phyloP scores from a whole-genome alignment of 2,888 invertebrate genomes.

The Caenorhabditis doughertyi region DNA sequence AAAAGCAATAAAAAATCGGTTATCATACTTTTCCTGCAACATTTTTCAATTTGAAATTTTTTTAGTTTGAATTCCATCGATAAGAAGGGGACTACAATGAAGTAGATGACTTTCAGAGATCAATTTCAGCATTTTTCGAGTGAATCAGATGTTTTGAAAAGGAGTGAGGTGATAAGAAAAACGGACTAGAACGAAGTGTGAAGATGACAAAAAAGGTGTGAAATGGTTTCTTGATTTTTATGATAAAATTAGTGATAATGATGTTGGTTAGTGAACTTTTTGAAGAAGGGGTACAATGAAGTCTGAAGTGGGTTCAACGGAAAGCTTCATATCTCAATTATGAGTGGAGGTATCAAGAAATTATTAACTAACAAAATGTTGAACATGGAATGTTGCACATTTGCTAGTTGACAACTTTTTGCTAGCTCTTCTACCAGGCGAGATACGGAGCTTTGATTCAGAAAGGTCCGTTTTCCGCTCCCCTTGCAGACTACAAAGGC shows the following conservation, averaged over 20 bases:
- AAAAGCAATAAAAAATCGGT: constrained; percentile 39
- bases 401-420: too few species aligned
- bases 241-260: neutral
- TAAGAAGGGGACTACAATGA: constrained; percentile 32
- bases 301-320: neutral
- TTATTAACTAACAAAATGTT: too few species aligned
- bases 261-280: neutral
- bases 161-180: neutral
- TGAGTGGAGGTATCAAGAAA: too few species aligned
- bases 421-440: too few species aligned
- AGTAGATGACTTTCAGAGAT: constrained; percentile 5
- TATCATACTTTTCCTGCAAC: constrained; percentile 32
- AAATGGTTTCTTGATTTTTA: constrained; percentile 26
- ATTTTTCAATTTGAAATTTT: neutral
- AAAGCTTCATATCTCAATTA: too few species aligned
- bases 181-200: constrained; percentile 6
- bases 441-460: too few species aligned
- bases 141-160: constrained; percentile 16
- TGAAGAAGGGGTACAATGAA: constrained; percentile 1
- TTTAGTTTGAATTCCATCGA: neutral
- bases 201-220: constrained; percentile 40
- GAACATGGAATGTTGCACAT: too few species aligned
- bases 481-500: too few species aligned
- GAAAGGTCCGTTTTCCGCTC: too few species aligned
- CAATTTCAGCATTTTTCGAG: neutral